Conservation (phyloP, 2,797 vertebrate species). For the Nothura maculosa region DNA sequence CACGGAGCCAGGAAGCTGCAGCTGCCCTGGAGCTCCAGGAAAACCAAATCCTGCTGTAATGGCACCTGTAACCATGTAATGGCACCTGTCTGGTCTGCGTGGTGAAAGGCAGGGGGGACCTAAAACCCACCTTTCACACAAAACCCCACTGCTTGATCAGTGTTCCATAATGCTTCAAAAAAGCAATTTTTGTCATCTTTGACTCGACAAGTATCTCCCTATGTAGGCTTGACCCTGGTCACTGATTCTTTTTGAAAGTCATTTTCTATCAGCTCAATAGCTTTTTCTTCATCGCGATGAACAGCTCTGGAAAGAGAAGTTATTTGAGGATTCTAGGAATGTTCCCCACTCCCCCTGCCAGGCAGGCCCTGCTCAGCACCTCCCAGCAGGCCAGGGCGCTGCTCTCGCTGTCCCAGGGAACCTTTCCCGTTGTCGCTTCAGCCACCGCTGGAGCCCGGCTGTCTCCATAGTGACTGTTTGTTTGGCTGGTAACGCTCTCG, state of each 20-base stretch:
- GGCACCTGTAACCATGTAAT: too few species aligned
- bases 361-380: neutral
- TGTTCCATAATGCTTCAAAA: neutral
- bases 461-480: neutral
- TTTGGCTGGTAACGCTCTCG: rapidly evolving
- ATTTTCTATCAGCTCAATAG: neutral
- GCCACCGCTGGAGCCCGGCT: rapidly evolving
- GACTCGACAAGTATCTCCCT: neutral
- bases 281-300: neutral
- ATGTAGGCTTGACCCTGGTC: rapidly evolving
- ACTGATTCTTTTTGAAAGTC: neutral
- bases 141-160: rapidly evolving
- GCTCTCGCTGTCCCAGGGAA: neutral
- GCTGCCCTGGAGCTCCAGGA: neutral
- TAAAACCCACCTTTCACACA: neutral
- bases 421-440: neutral
- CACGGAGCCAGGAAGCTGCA: neutral
- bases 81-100: neutral
- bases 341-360: neutral
- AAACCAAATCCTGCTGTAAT: neutral
- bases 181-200: neutral
- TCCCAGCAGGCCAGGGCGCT: neutral
- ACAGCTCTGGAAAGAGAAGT: neutral
- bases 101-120: neutral
- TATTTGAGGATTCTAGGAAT: neutral